Evolutionary conservation across 2,888 invertebrate genomes (phyloP), one percentile per base, ranked within the genome.

Genomic region (Ditula angustiorana): DNA sequence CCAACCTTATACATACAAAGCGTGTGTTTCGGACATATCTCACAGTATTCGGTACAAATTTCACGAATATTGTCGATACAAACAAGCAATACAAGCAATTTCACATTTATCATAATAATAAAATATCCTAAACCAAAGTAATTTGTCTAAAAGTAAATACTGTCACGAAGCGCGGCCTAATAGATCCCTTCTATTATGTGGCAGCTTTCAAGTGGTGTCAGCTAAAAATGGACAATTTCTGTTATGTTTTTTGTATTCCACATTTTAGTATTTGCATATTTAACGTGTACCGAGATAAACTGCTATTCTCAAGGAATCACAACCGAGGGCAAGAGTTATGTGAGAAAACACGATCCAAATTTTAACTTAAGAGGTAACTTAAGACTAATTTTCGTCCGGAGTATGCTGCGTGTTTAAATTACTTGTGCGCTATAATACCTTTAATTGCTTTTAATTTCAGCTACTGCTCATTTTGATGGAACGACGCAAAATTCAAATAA

Each of bases 201-300:
- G n/a, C 62, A 33, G 57, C 47, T 61, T 49, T 67, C 53, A 58
- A 58, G 44, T 66, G 30, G 66, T 72, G 72, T 74, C 72, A 71
- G 70, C 70, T 81, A 87, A 80, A n/a, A 82, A 88, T 90, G 86
- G 74, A 69, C 71, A 69, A 67, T 78, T 81, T 79, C 74, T 82
- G 88, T 90, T 88, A 90, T 90, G 90, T 84, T 90, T 84, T 84
- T 85, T 83, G 71, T 81, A 75, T 83, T 85, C 77, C 74, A 78
- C 66, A 79, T 86, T 83, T 77, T 85, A 76, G 71, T 88, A 69
- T 69, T 86, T 68, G 75, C 74, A 67, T 76, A 78, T 69, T 61
- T 69, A 72, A 78, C 70, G 69, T 63, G 78, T 69, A 64, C 68
- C 56, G 61, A 71, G 67, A 65, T 72, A 70, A 74, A 78, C 77